A percentile compares a stretch with the other conserved stretches of the same genome.
Evolutionary conservation across 2,113 vertebrate species (phyloP).

Genomic region (Toxotes jaculatrix): DNA sequence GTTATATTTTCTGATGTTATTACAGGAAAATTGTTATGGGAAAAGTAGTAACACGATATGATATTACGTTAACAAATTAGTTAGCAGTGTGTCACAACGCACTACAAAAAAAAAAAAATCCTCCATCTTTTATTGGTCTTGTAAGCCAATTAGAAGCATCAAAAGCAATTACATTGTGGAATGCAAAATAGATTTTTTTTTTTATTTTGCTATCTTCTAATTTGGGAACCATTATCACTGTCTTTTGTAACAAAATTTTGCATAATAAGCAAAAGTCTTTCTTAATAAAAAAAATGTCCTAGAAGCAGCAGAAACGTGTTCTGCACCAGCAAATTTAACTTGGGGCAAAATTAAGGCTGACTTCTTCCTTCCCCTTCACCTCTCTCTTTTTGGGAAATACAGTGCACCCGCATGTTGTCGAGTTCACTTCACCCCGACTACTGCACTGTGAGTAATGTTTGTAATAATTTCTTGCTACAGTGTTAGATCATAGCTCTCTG

Average conservation of each 20-base stretch:
- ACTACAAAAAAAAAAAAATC: neutral
- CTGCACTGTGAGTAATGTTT: slow-evolving; percentile 59
- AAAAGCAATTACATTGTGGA: neutral
- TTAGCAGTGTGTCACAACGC: neutral
- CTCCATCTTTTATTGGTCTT: neutral
- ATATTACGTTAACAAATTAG: neutral
- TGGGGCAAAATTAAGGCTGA: slow-evolving; percentile 10
- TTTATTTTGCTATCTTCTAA: neutral
- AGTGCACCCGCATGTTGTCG: neutral
- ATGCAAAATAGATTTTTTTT: neutral
- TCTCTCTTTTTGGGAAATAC: slow-evolving; percentile 14
- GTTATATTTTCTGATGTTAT: too few relatives aligned
- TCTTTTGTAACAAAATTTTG: neutral
- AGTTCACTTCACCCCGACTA: neutral
- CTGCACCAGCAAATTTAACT: slow-evolving; percentile 18
- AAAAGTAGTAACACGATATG: neutral
- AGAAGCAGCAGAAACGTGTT: neutral
- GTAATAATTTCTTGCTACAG: slow-evolving; percentile 47
- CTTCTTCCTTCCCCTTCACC: slow-evolving; percentile 14
- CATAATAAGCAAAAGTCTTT: neutral
- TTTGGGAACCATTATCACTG: slow-evolving; percentile 9
- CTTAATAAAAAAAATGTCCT: neutral
- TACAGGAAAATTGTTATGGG: too few relatives aligned
- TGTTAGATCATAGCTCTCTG: slow-evolving; percentile 46
- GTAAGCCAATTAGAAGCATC: neutral